Percentiles rank a stretch among this genome's conserved stretches.
Evolutionary conservation across 2,113 vertebrate species (phyloP).

Genomic region (Elephas maximus): DNA sequence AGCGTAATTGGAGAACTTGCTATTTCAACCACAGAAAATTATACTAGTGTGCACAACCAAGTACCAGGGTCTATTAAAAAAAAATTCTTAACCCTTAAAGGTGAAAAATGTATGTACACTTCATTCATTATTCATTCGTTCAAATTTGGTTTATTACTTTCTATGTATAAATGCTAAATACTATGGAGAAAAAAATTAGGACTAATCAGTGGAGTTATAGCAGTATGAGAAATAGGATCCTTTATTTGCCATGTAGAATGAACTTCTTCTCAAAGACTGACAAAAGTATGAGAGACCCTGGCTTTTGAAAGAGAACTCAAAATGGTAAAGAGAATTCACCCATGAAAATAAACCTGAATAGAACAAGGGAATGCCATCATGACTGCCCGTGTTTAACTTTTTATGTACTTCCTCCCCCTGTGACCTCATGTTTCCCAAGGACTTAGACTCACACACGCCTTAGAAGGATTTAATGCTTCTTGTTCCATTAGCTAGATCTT

Average conservation of each 20-base stretch:
- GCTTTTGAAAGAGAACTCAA: neutral
- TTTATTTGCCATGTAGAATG: neutral
- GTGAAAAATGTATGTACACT: neutral
- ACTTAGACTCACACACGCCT: neutral
- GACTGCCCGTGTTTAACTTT: neutral
- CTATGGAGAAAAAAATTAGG: neutral
- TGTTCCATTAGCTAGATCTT: constrained; percentile 73
- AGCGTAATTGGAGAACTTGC: constrained; percentile 54
- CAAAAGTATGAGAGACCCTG: neutral
- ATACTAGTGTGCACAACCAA: neutral
- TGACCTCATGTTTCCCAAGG: neutral
- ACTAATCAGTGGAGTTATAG: neutral
- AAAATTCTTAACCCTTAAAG: neutral
- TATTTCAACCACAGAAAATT: constrained; percentile 52
- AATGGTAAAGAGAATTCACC: neutral
- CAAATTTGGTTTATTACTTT: neutral
- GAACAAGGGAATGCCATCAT: neutral
- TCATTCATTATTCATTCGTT: neutral
- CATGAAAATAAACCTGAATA: neutral
- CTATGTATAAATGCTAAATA: neutral
- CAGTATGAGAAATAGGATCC: neutral
- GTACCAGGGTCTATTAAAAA: neutral
- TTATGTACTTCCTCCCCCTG: constrained; percentile 29
- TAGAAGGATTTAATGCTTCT: constrained; percentile 59
- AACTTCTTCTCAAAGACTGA: neutral